Evolutionary conservation across 2,113 vertebrate genomes (phyloP).

Genomic region (Cercopithecus mona): DNA sequence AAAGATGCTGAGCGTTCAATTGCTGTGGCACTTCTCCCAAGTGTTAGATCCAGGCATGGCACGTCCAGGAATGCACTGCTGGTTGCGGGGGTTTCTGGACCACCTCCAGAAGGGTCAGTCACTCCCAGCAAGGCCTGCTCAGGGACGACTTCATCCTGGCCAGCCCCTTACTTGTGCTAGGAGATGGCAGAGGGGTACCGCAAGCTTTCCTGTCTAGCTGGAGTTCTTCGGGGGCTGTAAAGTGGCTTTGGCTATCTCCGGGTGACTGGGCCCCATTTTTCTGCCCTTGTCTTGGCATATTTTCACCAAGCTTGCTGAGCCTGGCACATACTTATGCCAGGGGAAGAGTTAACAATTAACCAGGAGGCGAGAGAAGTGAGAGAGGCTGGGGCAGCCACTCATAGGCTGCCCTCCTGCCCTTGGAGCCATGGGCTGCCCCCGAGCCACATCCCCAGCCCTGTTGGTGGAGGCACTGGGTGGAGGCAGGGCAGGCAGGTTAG

Average conservation of each 20-base stretch:
- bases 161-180: not conserved
- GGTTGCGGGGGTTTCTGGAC: not conserved
- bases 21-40: not conserved
- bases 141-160: not conserved
- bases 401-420: not conserved
- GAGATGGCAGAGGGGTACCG: not conserved
- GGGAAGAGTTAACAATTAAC: constrained; percentile 69
- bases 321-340: not conserved
- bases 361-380: constrained; percentile 29
- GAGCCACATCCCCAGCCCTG: not conserved
- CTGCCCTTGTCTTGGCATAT: not conserved
- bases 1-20: not conserved
- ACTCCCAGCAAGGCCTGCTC: not conserved
- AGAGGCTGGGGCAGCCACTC: not conserved
- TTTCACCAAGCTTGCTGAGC: constrained; percentile 43
- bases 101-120: not conserved
- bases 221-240: not conserved
- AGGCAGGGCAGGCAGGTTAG: not conserved
- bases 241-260: not conserved
- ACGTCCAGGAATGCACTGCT: not conserved
- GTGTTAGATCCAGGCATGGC: not conserved
- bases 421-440: not conserved
- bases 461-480: not conserved
- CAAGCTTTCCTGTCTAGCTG: not conserved
- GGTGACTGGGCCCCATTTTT: not conserved